Base-by-base conservation (phyloP, 2,888 invertebrate species). In the Calameuta idolon region DNA sequence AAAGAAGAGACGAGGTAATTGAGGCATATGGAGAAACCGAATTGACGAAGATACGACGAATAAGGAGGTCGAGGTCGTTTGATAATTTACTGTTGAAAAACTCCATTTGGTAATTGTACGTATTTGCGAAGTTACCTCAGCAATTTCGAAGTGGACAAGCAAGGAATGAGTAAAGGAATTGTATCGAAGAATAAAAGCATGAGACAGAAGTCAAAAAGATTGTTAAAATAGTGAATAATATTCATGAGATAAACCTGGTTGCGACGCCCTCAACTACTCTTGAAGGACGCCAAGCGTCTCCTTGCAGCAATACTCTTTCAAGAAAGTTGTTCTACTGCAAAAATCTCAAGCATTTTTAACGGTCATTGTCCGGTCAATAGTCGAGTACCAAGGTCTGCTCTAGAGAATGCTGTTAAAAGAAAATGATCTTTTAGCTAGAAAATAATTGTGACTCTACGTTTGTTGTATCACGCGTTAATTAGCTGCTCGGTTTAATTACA, bases 61-160 rank as follows among this genome's bases (percentile, higher is more conserved):
- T 81, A 88, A 88, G 77, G 83, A 79, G 87, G 88, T 88, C 88
- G 87, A 87, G 88, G 88, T 84, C 87, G 82, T 78, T 40, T 79
- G 81, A 55, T 55, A 23, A 55, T 23, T 15, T 23, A 23, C 23
- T 23, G 1, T 23, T 15, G 23, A 55, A 55, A 55, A 23, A 55
- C 2, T 55, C 55, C 23, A 23, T 55, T 55, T 55, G 55, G 23
- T 55, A 55, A 55, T 55, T 55, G 23, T 23, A 55, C 9, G 55
- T 23, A 55, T 55, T 55, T 55, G 23, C 55, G 15, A 23, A 23
- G 23, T 55, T 23, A 23, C 23, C 23, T 23, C 23, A 23, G 23
- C 1, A 55, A 55, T 55, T 55, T 23, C 1, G 0, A 55, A 55
- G 23, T 5, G 55, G 9, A 55, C 55, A 23, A 9, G 55, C 23